Evolutionary conservation across 2,888 invertebrate species (phyloP).

Genomic region (Celastrina argiolus): DNA sequence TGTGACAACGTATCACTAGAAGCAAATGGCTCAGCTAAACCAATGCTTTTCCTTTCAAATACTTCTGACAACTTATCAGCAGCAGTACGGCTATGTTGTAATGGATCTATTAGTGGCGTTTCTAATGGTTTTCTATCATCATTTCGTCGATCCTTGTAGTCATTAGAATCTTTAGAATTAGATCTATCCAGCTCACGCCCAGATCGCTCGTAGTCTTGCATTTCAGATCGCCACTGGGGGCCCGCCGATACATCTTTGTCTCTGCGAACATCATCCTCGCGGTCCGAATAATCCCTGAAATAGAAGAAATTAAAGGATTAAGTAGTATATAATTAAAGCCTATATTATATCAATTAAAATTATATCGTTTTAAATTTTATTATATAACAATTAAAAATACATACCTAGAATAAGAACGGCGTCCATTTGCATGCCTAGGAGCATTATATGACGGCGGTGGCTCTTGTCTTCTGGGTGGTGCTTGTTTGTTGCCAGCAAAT

Average conservation of each 20-base stretch:
- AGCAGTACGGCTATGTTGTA: conserved; percentile 54
- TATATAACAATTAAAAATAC: neutral
- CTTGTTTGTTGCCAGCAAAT: conserved; percentile 54
- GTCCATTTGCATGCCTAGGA: conserved; percentile 62
- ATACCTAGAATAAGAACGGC: conserved; percentile 69
- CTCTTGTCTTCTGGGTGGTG: conserved; percentile 62
- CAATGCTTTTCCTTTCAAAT: conserved; percentile 70
- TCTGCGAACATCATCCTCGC: conserved; percentile 68
- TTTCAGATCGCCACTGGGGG: conserved; percentile 71
- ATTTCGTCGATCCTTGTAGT: conserved; percentile 69
- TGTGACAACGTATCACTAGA: conserved; percentile 45
- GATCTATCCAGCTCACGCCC: conserved; percentile 67
- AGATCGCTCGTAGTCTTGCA: conserved; percentile 70
- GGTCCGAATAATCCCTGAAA: conserved; percentile 69
- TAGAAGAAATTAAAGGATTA: conserved; percentile 28
- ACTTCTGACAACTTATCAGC: conserved; percentile 71
- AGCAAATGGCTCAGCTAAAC: conserved; percentile 55
- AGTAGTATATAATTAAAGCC: too few species aligned
- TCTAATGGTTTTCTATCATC: conserved; percentile 70
- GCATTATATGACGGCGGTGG: conserved; percentile 60
- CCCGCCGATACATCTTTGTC: conserved; percentile 64
- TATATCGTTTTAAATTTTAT: neutral
- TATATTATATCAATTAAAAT: neutral
- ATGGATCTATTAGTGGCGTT: conserved; percentile 49
- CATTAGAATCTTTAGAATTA: conserved; percentile 67